Evolutionary conservation across 1,140 invertebrate genomes (phyloP).

Genomic region (Hylyphantes graminicola): DNA sequence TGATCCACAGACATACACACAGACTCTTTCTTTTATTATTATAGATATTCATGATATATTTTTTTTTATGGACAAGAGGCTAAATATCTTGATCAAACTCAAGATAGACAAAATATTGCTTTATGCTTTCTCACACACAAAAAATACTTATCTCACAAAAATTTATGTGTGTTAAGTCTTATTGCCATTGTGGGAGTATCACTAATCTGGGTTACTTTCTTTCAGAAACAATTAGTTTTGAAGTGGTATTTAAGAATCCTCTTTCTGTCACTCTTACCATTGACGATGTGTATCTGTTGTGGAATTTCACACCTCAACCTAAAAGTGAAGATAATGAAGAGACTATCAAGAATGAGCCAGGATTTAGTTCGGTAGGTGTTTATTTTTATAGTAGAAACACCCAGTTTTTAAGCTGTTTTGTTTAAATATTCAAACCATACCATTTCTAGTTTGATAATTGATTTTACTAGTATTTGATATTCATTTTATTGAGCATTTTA

Average conservation of each 20-base stretch:
- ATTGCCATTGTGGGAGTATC: not conserved
- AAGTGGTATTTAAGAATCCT: conserved; percentile 81
- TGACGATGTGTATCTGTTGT: conserved; percentile 81
- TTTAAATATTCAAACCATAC: too few relatives aligned
- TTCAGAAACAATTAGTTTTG: conserved; percentile 84
- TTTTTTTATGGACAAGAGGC: too few relatives aligned
- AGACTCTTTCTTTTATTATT: too few relatives aligned
- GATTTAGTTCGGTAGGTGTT: conserved; percentile 5
- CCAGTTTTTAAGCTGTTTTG: too few relatives aligned
- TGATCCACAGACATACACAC: too few relatives aligned
- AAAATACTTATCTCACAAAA: not conserved
- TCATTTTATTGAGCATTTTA: too few relatives aligned
- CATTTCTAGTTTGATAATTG: too few relatives aligned
- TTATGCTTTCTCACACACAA: too few relatives aligned
- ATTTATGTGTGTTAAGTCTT: not conserved
- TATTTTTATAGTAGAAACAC: not conserved
- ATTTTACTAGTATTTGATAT: too few relatives aligned
- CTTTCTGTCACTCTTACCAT: conserved; percentile 80
- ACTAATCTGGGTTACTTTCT: conserved; percentile 61
- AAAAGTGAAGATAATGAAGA: not conserved
- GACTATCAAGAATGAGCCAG: conserved; percentile 30
- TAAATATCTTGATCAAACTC: too few relatives aligned
- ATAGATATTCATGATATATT: too few relatives aligned
- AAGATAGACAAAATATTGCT: too few relatives aligned
- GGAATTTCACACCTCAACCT: conserved; percentile 74